Evolutionary conservation across 2,113 vertebrate genomes (phyloP), one percentile per base, ranked within the genome.

Genomic region (Epinephelus cyanopodus): DNA sequence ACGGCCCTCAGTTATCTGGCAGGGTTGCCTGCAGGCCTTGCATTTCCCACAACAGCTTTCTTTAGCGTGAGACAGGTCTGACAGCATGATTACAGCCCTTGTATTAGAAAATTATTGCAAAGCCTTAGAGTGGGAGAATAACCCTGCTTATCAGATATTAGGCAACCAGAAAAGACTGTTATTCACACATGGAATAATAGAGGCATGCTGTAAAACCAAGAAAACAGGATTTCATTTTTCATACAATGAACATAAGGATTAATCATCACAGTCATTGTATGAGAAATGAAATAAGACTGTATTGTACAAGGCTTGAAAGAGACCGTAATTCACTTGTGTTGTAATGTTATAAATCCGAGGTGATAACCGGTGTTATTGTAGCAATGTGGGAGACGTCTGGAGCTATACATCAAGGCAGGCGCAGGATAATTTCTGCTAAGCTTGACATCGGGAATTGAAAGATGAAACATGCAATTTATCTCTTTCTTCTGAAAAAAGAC

Each of bases 61-160:
- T 89, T 82, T 60, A 56, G 77, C 52, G 48, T 5, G 37, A 87
- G 75, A 70, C 82, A 82, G 77, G 75, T 83, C 85, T 92, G 91
- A 91, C 89, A 86, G 57, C 1, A 3, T 91, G 87, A 92, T 92
- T 91, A 79, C 70, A 89, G 77, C 50, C 66, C 47, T 88, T 9
- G n/a, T 84, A 83, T 86, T 85, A 72, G 83, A 81, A 89, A 91
- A 90, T 89, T 50, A 90, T 76, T 74, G 79, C 75, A 86, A 89
- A 83, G 65, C 58, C 67, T 86, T 63, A 53, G 81, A 85, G 67
- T 64, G 87, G 72, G 62, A 87, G 54, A 83, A 89, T 88, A 81
- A 86, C 65, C 65, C 74, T 76, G 73, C 79, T 87, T 87, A 85
- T 91, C 83, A 85, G 84, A 90, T 90, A 86, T 88, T 78, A 82